These are phyloP conservation scores for Mimumesa dahlbomi DNA, from an alignment of 2,888 invertebrate species.

Conservation along the genomic window DNA sequence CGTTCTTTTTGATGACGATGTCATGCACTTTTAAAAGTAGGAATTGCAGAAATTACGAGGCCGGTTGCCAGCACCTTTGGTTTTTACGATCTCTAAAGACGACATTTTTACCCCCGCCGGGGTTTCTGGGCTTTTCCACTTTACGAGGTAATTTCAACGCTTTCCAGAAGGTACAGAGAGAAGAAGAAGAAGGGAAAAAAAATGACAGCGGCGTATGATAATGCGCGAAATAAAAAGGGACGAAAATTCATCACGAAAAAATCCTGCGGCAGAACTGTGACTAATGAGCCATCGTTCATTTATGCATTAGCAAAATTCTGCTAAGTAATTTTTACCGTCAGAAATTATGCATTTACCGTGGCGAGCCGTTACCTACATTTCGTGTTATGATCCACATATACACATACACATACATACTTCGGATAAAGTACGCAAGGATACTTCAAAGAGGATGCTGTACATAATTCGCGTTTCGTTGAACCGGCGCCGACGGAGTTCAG, in stretches of 20 bases:
- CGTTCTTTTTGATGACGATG: not conserved
- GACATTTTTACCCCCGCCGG: conserved; percentile 42
- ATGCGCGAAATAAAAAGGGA: not conserved
- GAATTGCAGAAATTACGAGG: conserved; percentile 40
- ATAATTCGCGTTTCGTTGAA: no score
- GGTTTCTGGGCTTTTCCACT: conserved; percentile 16
- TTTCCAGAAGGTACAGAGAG: conserved; percentile 8
- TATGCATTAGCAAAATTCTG: not conserved
- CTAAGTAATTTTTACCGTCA: not conserved
- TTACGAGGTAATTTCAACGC: conserved; percentile 43
- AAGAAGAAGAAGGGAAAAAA: not conserved
- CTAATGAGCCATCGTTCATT: not conserved
- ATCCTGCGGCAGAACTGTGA: not conserved
- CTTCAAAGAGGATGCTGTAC: no score
- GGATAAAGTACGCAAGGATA: no score
- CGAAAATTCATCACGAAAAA: not conserved
- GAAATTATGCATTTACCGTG: not conserved
- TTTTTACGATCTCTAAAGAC: conserved; percentile 48
- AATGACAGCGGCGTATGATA: conserved; percentile 6
- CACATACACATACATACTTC: no score
- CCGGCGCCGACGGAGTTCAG: no score
- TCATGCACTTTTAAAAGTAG: not conserved
- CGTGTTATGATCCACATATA: no score
- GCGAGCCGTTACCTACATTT: no score
- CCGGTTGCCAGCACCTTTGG: not conserved